phyloP scores from a whole-genome alignment of 2,113 vertebrate genomes.

The Syrmaticus mikado region DNA sequence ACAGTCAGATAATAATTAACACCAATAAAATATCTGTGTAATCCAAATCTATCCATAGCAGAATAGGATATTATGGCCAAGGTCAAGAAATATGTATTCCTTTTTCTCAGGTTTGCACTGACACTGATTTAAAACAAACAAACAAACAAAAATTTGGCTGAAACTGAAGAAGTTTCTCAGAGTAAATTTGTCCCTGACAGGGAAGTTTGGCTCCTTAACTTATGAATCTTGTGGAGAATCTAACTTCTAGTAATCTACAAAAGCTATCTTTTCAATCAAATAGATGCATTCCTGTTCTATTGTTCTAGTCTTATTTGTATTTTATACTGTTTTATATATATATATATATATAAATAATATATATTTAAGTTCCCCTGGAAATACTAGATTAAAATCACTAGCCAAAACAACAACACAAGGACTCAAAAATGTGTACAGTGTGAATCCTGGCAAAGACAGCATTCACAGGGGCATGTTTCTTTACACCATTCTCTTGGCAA shows the following conservation, averaged over 20 bases:
- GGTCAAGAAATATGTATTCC: not conserved
- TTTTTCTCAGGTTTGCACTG: not conserved
- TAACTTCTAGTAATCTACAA: not conserved
- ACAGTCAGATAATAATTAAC: not conserved
- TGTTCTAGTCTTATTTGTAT: not conserved
- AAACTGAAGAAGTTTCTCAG: not conserved
- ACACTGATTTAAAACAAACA: not conserved
- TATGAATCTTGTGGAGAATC: not conserved
- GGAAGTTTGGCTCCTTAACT: not conserved
- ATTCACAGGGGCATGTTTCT: slow-evolving; percentile 7
- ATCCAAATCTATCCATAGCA: not conserved
- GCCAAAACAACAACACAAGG: not conserved
- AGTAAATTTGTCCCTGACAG: not conserved
- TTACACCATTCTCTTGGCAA: not conserved
- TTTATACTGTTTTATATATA: not conserved
- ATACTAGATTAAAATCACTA: not conserved
- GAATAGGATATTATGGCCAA: not conserved
- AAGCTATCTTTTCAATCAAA: not conserved
- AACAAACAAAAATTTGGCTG: no score
- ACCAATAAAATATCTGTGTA: not conserved
- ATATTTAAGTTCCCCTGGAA: not conserved
- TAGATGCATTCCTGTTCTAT: not conserved
- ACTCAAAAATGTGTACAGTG: not conserved
- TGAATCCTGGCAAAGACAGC: not conserved
- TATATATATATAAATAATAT: no score